Conservation (phyloP, 2,888 invertebrate species). For the Augochlorella aurata region DNA sequence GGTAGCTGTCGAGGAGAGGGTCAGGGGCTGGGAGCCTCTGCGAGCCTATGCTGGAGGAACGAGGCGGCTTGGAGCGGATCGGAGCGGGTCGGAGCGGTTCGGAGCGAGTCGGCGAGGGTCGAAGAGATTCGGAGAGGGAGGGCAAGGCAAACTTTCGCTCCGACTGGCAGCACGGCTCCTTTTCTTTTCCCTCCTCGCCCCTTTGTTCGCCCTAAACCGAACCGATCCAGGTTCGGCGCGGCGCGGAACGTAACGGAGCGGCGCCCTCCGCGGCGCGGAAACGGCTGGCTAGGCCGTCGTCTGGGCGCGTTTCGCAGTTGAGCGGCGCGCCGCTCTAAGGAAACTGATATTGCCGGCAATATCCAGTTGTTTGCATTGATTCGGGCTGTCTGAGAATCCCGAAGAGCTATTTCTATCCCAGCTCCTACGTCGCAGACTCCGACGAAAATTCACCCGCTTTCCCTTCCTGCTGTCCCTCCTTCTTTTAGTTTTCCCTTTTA, state of each 20-base stretch:
- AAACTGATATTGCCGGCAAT: constrained; percentile 79
- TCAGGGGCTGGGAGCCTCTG: background rate
- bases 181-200: constrained; percentile 37
- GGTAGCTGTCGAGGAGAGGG: constrained; percentile 16
- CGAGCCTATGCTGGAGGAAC: no score
- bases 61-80: no score
- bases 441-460: constrained; percentile 55
- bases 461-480: constrained; percentile 24
- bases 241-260: no score
- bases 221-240: constrained; percentile 61
- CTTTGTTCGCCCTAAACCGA: constrained; percentile 53
- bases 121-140: constrained; percentile 39
- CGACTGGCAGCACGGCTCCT: constrained; percentile 59
- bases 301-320: constrained; percentile 75
- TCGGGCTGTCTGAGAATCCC: constrained; percentile 75
- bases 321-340: constrained; percentile 73
- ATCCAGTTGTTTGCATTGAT: constrained; percentile 80
- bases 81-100: no score
- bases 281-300: constrained; percentile 55
- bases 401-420: constrained; percentile 74
- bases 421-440: constrained; percentile 32
- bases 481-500: background rate
- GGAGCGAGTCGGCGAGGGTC: no score
- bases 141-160: constrained; percentile 76
- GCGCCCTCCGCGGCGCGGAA: no score